Evolutionary conservation across 2,113 vertebrate species (phyloP).

Genomic region (Psephotus haematonotus): DNA sequence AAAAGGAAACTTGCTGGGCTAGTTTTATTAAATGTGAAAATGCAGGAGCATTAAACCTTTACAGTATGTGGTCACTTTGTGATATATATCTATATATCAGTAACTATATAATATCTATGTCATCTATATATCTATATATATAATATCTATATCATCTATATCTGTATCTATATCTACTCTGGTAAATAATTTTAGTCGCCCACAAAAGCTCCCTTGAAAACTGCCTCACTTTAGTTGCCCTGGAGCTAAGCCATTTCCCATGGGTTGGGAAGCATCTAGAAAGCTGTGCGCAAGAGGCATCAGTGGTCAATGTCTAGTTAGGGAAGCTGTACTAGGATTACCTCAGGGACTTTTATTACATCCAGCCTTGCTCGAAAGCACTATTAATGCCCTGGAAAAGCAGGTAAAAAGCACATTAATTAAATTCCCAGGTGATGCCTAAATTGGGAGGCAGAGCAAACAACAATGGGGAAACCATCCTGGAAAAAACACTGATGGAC

Average conservation of each 20-base stretch:
- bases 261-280: background rate
- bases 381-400: conserved; percentile 11
- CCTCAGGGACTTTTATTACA: background rate
- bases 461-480: background rate
- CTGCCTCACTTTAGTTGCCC: background rate
- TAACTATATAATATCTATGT: background rate
- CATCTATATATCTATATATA: background rate
- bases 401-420: background rate
- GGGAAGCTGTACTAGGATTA: background rate
- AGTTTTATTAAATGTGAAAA: background rate
- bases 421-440: conserved; percentile 4
- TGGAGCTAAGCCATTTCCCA: background rate
- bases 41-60: background rate
- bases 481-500: background rate
- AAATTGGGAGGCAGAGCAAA: background rate
- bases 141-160: background rate
- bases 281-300: background rate
- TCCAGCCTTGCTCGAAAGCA: background rate
- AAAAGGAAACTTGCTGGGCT: background rate
- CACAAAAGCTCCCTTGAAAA: background rate
- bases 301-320: background rate
- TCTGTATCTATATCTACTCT: background rate
- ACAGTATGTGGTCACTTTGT: background rate
- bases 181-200: background rate
- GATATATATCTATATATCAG: background rate